These are phyloP conservation scores for Deroplatys truncata DNA, from an alignment of 2,888 invertebrate genomes.

Conservation along the genomic window DNA sequence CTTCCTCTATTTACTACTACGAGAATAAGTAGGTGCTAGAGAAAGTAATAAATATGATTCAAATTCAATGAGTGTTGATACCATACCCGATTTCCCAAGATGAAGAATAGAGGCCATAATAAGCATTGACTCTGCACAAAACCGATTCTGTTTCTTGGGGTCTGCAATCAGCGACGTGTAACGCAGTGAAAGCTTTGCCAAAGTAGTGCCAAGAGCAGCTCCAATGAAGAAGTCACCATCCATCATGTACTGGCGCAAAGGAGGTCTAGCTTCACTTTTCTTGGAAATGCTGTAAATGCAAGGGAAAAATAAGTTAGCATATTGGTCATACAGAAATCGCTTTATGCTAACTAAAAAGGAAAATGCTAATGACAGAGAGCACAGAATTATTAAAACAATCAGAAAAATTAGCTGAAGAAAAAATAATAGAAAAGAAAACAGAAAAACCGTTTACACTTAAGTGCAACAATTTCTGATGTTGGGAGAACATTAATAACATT, in stretches of 20 bases:
- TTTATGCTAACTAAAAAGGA: too few species aligned
- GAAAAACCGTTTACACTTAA: too few species aligned
- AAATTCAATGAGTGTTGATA: not conserved
- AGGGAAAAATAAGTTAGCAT: not conserved
- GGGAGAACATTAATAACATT: too few species aligned
- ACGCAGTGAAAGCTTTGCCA: constrained; percentile 84
- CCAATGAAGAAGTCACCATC: constrained; percentile 96
- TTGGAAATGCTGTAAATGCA: constrained; percentile 43
- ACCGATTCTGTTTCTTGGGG: constrained; percentile 51
- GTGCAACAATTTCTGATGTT: too few species aligned
- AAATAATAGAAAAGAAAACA: too few species aligned
- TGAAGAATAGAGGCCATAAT: constrained; percentile 83
- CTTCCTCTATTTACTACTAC: too few species aligned
- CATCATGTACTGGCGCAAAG: constrained; percentile 81
- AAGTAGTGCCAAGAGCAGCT: constrained; percentile 84
- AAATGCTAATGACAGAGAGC: too few species aligned
- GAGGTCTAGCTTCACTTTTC: constrained; percentile 67
- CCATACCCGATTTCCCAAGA: constrained; percentile 69
- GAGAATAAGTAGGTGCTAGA: too few species aligned
- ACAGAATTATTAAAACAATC: too few species aligned
- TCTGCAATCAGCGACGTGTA: constrained; percentile 51
- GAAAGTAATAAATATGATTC: too few species aligned
- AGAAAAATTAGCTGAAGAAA: too few species aligned
- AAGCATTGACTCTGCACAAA: constrained; percentile 80
- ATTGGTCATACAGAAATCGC: too few species aligned